Evolutionary conservation across 2,888 invertebrate genomes (phyloP), one percentile per base, ranked within the genome.

Genomic region (Galerucella pusilla): DNA sequence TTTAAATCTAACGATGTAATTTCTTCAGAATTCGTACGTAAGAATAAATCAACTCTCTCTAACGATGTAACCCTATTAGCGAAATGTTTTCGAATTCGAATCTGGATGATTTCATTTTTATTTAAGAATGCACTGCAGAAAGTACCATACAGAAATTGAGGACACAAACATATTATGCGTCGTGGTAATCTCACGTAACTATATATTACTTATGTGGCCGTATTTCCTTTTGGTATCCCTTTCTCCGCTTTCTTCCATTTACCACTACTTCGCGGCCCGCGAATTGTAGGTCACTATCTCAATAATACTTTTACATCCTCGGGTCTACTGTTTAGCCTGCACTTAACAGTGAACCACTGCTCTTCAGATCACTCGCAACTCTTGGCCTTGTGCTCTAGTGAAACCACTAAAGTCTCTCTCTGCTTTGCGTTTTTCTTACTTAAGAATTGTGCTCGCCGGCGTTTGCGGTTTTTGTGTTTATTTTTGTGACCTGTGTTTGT

Each of bases 281-380:
- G 83, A 84, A 86, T 87, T 87, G 83, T 87, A 86, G 87, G 87
- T 87, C 87, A 87, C 87, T 87, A 87, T 87, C 87, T 87, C 87
- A 85, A 79, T 73, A 76, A 73, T 84, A 87, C 87, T 87, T 87
- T 87, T 87, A 87, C 86, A 86, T 87, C 85, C 85, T 84, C 84
- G 82, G 79, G 80, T 74, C 75, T 71, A 75, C 78, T 71, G 75
- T 81, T 81, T 72, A 80, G 84, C 84, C 83, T 85, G 85, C 85
- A 85, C 85, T 85, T 85, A 57, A 84, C 84, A 84, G 83, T 82
- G 81, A 80, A 76, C 73, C 79, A 70, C 77, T 70, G 66, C 72
- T 76, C 73, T 71, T 76, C 76, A 76, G 59, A 49, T 68, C 70
- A 74, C 61, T 72, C 75, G 75, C 70, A 69, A 73, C 77, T 67